A percentile compares a stretch with the other conserved stretches of the same genome.
phyloP scores from a whole-genome alignment of 2,797 vertebrate species.

The Apodemus agrarius region DNA sequence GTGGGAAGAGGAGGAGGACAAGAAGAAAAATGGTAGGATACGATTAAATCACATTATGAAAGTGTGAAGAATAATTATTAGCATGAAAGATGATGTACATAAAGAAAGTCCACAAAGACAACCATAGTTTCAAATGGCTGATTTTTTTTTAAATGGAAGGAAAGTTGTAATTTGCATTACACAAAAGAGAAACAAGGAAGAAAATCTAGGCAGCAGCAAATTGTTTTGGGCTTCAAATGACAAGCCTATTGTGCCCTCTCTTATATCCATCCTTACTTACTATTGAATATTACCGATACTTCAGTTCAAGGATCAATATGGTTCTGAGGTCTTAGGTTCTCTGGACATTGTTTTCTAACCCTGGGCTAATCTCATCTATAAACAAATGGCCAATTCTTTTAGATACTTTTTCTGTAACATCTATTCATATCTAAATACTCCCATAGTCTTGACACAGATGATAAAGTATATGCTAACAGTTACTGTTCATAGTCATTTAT shows the following conservation, averaged over 20 bases:
- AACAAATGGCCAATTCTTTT: not conserved
- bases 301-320: not conserved
- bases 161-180: not conserved
- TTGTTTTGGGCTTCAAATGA: not conserved
- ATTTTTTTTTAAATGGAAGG: not conserved
- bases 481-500: not conserved
- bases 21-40: not conserved
- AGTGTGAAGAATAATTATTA: not conserved
- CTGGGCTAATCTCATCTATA: not conserved
- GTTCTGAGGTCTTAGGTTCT: not conserved
- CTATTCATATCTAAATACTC: not conserved
- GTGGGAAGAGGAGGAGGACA: not conserved
- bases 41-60: not conserved
- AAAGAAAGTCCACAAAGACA: not conserved
- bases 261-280: not conserved
- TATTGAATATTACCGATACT: not conserved
- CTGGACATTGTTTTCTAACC: not conserved
- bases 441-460: not conserved
- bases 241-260: not conserved
- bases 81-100: not conserved
- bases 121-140: not conserved
- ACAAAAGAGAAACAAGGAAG: not conserved
- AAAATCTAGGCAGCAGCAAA: not conserved
- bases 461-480: not conserved
- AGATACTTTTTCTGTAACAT: not conserved